Conservation (phyloP, 2,888 invertebrate species). For the Drosophila trichaetosa region DNA sequence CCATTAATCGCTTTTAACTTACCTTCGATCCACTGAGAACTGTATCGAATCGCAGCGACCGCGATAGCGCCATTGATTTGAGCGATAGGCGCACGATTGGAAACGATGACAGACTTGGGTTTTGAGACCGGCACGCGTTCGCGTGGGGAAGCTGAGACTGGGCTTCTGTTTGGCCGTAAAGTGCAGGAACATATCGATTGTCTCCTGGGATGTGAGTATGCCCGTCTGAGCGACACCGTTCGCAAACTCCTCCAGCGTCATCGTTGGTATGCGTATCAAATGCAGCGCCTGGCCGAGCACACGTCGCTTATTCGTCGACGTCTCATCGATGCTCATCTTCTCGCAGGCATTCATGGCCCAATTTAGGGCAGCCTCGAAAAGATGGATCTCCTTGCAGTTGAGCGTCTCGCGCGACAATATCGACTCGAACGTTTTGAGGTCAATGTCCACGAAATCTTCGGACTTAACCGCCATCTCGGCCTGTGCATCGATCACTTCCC, state of each 20-base stretch:
- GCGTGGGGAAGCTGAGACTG: slow-evolving; percentile 91
- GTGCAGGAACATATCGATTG: slow-evolving; percentile 97
- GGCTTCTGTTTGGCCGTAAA: slow-evolving; percentile 97
- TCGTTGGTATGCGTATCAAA: slow-evolving; percentile 96
- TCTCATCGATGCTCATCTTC: slow-evolving; percentile 92
- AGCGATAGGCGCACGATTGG: slow-evolving; percentile 97
- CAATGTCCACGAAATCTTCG: slow-evolving; percentile 98
- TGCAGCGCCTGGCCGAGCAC: slow-evolving; percentile 92
- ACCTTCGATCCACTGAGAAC: slow-evolving; percentile 95
- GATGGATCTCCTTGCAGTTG: slow-evolving; percentile 96
- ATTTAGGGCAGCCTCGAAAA: slow-evolving; percentile 95
- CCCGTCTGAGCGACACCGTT: slow-evolving; percentile 97
- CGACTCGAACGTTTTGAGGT: slow-evolving; percentile 95
- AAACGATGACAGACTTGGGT: slow-evolving; percentile 98
- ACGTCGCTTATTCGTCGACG: slow-evolving; percentile 91
- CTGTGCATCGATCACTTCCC: slow-evolving; percentile 98
- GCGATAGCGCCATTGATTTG: slow-evolving; percentile 98
- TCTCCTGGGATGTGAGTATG: slow-evolving; percentile 95
- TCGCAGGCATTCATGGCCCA: slow-evolving; percentile 97
- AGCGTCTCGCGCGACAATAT: slow-evolving; percentile 96
- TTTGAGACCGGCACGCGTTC: slow-evolving; percentile 93
- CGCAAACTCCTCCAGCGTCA: slow-evolving; percentile 97
- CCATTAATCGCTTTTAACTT: background rate
- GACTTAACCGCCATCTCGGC: slow-evolving; percentile 98
- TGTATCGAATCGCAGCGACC: slow-evolving; percentile 98